Evolutionary conservation across 1,140 invertebrate species (phyloP).

Genomic region (Dendrolimus kikuchii): DNA sequence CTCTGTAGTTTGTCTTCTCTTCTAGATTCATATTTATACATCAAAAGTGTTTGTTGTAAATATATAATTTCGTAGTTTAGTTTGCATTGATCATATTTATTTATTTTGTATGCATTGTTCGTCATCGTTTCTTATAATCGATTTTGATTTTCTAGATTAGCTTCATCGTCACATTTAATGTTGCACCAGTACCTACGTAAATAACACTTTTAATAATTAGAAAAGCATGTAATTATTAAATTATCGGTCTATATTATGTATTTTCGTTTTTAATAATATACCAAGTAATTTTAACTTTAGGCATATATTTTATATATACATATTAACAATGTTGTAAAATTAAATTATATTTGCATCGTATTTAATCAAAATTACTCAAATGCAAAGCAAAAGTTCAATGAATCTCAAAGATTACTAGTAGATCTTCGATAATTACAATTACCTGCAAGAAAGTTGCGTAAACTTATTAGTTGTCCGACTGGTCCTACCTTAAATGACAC

Average conservation of each 20-base stretch:
- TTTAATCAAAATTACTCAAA: background rate
- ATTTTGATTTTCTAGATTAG: background rate
- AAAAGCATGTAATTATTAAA: constrained; percentile 4
- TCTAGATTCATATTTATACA: constrained; percentile 16
- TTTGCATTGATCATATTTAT: background rate
- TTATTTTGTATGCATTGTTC: no score
- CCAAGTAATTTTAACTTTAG: no score
- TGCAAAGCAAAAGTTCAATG: background rate
- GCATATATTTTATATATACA: no score
- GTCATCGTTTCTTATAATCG: constrained; percentile 7
- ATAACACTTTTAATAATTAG: constrained; percentile 11
- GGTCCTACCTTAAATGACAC: constrained; percentile 47
- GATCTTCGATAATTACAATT: constrained; percentile 34
- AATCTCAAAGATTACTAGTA: constrained; percentile 42
- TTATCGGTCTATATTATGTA: no score
- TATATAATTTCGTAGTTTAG: constrained; percentile 1
- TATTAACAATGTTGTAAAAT: no score
- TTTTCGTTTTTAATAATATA: no score
- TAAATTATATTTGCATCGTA: no score
- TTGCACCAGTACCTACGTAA: constrained; percentile 18
- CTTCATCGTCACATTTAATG: constrained; percentile 17
- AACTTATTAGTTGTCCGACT: constrained; percentile 39
- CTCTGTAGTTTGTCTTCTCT: constrained; percentile 31
- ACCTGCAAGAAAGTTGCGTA: constrained; percentile 48
- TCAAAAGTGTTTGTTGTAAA: constrained; percentile 6